phyloP scores from a whole-genome alignment of 2,797 vertebrate species.

The Falco biarmicus region DNA sequence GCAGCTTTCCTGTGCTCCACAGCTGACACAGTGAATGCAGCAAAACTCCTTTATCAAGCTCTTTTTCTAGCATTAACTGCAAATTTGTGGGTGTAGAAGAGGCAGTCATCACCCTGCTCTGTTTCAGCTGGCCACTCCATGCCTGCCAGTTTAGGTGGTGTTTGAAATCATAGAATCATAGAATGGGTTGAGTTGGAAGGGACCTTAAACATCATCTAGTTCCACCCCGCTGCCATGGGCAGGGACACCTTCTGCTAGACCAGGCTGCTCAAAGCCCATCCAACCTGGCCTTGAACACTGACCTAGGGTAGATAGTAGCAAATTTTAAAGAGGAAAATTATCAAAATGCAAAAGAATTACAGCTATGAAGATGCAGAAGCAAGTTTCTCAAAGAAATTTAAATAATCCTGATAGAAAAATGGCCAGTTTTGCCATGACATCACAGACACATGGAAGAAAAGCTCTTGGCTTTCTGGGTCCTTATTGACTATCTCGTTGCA shows the following conservation, averaged over 20 bases:
- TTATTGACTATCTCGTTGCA: background rate
- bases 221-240: too few relatives aligned
- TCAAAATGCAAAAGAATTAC: background rate
- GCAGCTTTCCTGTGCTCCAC: background rate
- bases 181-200: too few relatives aligned
- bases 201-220: too few relatives aligned
- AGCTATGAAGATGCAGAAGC: background rate
- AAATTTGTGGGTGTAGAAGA: background rate
- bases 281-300: background rate
- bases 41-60: rapidly evolving
- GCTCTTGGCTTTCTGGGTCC: background rate
- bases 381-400: background rate
- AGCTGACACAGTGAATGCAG: background rate
- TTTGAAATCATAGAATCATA: background rate
- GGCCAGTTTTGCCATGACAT: background rate
- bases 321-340: background rate
- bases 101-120: background rate
- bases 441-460: background rate
- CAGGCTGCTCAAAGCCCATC: too few relatives aligned
- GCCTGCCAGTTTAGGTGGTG: background rate
- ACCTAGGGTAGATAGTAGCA: background rate
- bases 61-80: background rate
- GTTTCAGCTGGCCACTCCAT: background rate
- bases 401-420: background rate
- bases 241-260: too few relatives aligned